Conservation (phyloP, 2,113 vertebrate genomes). For the Tetraodon nigroviridis region DNA sequence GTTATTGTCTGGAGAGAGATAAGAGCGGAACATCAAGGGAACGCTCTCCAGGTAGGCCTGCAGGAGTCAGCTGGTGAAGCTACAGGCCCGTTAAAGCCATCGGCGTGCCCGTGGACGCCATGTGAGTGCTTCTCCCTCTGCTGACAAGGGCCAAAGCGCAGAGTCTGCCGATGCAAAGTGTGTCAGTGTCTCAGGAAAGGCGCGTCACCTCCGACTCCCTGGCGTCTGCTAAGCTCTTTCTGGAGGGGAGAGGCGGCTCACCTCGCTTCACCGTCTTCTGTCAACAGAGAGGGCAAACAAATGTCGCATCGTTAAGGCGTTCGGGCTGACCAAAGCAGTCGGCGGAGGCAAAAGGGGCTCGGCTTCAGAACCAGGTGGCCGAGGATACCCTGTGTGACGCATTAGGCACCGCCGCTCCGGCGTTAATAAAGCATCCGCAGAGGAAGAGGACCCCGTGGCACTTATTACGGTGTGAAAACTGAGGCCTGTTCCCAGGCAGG, state of each 20-base stretch:
- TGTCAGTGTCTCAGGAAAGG: slow-evolving; percentile 23
- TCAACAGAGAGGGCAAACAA: slow-evolving; percentile 58
- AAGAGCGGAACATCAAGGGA: slow-evolving; percentile 25
- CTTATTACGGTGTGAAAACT: not conserved
- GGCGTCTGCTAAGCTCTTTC: slow-evolving; percentile 30
- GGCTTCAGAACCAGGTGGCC: slow-evolving; percentile 15
- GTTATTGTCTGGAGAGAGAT: slow-evolving; percentile 27
- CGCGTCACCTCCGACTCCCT: slow-evolving; percentile 42
- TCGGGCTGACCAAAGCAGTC: slow-evolving; percentile 26
- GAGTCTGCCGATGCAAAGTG: slow-evolving; percentile 8
- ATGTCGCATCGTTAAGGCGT: slow-evolving; percentile 28
- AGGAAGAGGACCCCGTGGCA: slow-evolving; percentile 28
- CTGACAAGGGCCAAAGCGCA: not conserved
- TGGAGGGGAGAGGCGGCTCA: slow-evolving; percentile 30
- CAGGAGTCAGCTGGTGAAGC: not conserved
- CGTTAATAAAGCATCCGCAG: slow-evolving; percentile 26
- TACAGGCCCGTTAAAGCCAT: slow-evolving; percentile 23
- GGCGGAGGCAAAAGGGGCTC: not conserved
- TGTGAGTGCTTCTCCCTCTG: slow-evolving; percentile 4
- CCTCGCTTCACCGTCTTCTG: slow-evolving; percentile 39
- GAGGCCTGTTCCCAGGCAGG: slow-evolving; percentile 1
- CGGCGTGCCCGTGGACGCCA: slow-evolving; percentile 22
- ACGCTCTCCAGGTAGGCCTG: not conserved
- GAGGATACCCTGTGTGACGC: slow-evolving; percentile 39
- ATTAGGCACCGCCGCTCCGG: slow-evolving; percentile 16